Evolutionary conservation across 2,113 vertebrate species (phyloP), one percentile per base, ranked within the genome.

Genomic region (Microtus richardsoni): DNA sequence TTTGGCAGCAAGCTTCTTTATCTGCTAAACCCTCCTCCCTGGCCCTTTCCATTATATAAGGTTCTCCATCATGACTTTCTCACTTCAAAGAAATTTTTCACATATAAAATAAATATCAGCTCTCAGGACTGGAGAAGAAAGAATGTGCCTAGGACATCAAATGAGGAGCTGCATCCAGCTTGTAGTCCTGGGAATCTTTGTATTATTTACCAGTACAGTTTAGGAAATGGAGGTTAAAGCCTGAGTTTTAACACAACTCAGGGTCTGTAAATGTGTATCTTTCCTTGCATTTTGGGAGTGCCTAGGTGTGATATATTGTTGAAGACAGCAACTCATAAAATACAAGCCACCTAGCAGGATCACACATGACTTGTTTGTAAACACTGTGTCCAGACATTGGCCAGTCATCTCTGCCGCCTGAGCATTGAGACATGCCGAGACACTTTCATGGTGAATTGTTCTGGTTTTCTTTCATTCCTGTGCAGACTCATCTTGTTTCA

Each of bases 221-320:
- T 95, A 95, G 88, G 83, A 84, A 70, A 94, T 96, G 49, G 92
- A 74, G 60, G 83, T 93, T 94, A 90, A 94, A 96, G 90, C 78
- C 68, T 95, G 71, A 73, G 36, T 54, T 97, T 96, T 96, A 96
- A 97, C 97, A 89, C 0, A 22, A 97, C 83, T 14, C 75, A 78
- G 36, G 79, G 52, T 74, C 85, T 96, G 74, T 17, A 2, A 66
- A 68, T 71, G 14, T 84, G 28, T 0, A 0, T 83, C 91, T 96
- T 93, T 93, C 39, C 87, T 94, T 96, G 78, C 28, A 93, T 71
- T 95, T 97, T 82, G 80, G 64, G 96, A 96, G 92, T 90, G 70
- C 19, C 36, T 97, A 94, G 91, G 13, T n/a, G 62, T 86, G 36
- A 94, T 88, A 91, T 88, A 47, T 77, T 62, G 13, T 12, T 89